Evolutionary conservation across 2,888 invertebrate genomes (phyloP), one percentile per base, ranked within the genome.

Genomic region (Autographa gamma): DNA sequence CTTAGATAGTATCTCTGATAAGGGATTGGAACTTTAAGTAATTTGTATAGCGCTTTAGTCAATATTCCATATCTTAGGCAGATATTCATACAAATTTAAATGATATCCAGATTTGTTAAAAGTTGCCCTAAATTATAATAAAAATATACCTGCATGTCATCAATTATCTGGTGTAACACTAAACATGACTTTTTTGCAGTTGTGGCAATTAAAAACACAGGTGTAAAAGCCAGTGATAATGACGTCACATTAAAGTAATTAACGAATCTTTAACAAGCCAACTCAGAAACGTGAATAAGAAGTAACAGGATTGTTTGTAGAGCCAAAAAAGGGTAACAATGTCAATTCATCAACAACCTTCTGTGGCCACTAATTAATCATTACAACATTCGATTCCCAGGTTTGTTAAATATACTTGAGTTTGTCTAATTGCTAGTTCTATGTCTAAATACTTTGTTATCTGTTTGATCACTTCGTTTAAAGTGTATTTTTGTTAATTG

Each of bases 301-400:
- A 25, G 13, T 13, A 19, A 13, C 54, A 56, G 25, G 19, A 25
- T 56, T 25, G 54, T 56, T 56, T 19, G 19, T 25, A 13, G 11
- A 25, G 19, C 54, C 54, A 56, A 56, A 56, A 56, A 56, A 56
- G 54, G 54, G 54, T 56, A 56, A 56, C 54, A 56, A 56, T 56
- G 54, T 56, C 54, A 56, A 56, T 56, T 56, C 54, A 56, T 56
- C 54, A 54, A 34, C 34, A 38, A 9, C 54, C 54, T 56, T 56
- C 54, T 56, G 54, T 13, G 25, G 54, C 54, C 54, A 25, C 54
- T 56, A 19, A 56, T 56, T 56, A 56, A 56, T 56, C 18, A 56
- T 25, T 25, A 19, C 54, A 56, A 48, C 48, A 48, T 48, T 19
- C 54, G 54, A 56, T 56, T 56, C 54, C 54, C 54, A 56, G 54